phyloP scores from a whole-genome alignment of 2,888 invertebrate species.

The Agrotis ipsilon region DNA sequence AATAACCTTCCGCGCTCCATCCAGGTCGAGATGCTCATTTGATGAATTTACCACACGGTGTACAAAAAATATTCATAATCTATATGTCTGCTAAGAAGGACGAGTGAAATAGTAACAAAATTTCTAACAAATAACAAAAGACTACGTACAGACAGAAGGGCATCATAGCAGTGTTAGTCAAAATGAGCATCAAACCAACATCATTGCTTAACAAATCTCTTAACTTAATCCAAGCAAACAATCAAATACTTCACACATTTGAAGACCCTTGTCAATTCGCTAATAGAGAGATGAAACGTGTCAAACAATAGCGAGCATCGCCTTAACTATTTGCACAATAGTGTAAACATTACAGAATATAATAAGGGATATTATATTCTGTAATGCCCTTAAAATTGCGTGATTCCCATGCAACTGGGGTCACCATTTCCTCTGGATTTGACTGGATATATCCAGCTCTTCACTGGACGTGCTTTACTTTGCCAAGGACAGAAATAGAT shows the following conservation, averaged over 20 bases:
- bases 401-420: constrained; percentile 31
- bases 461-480: background rate
- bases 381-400: constrained; percentile 44
- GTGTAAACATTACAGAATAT: constrained; percentile 20
- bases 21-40: too few species aligned
- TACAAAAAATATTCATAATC: too few species aligned
- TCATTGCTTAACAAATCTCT: constrained; percentile 5
- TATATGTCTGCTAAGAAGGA: too few species aligned
- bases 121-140: too few species aligned
- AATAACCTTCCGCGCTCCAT: too few species aligned
- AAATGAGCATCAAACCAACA: background rate
- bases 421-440: background rate
- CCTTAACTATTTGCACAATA: constrained; percentile 67
- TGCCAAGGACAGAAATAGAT: too few species aligned
- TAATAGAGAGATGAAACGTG: constrained; percentile 66
- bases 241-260: background rate
- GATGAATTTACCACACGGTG: too few species aligned
- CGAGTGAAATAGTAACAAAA: too few species aligned
- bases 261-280: constrained; percentile 43
- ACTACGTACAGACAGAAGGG: too few species aligned
- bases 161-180: too few species aligned
- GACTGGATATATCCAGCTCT: background rate
- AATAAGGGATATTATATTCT: too few species aligned
- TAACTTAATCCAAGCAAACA: constrained; percentile 15
- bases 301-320: constrained; percentile 58